Evolutionary conservation across 53 echinoderm and acorn worm genomes (phyloP), one percentile per base, ranked within the genome.

Genomic region (Apostichopus leukothele): DNA sequence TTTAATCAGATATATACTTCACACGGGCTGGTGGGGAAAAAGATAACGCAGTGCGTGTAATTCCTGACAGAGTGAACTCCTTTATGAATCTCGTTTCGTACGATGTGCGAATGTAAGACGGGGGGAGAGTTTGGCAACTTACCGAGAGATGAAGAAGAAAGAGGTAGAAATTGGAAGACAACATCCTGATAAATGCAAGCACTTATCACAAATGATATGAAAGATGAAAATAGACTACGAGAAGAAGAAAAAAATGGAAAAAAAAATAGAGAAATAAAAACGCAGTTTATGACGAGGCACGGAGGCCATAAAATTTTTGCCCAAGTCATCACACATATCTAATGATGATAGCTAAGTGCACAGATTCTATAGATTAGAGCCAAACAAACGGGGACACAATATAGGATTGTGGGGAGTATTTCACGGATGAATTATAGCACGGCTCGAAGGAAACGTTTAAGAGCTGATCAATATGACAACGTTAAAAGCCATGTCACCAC

Each of bases 401-500:
- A 71, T 71, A 23, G 55, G 81, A n/a, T 81, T 57, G 55, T 20
- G 60, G 81, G 55, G 22, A 55, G 23, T 81, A 59, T 81, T 81
- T 81, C 23, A 81, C 60, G 81, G 81, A 59, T 81, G 81, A 54
- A 59, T 54, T 81, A 81, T 21, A 9, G 59, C 60, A 59, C 22
- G 81, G 81, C 81, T 22, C 16, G 59, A 22, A 22, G 81, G 59
- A 21, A 57, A 59, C 55, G 55, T 81, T 81, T 81, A 81, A 81
- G 55, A 55, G 60, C 22, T 57, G 81, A 81, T 81, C 81, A 59
- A 81, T 81, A 81, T 55, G 55, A 59, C 55, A 81, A 81, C 81
- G 59, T 81, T 81, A 81, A 77, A 81, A 81, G 81, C 81, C 81
- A 81, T 81, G 81, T 53, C 81, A 81, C 60, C 55, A 81, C 55